Percentiles rank a stretch among this genome's conserved stretches.
Conservation (phyloP, 2,888 invertebrate species). For the Pristionchus japonicus region DNA sequence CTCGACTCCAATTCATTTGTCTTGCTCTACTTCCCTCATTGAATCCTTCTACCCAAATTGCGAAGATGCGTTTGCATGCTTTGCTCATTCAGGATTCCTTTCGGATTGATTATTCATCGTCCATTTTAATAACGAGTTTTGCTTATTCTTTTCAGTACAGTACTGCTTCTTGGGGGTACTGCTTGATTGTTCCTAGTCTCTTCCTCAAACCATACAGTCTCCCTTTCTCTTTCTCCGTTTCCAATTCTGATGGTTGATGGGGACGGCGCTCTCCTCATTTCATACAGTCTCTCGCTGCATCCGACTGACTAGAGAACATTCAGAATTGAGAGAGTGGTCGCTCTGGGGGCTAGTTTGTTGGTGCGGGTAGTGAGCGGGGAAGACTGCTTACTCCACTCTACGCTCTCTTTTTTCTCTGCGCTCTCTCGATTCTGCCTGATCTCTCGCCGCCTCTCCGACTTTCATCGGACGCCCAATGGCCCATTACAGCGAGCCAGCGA, state of each 20-base stretch:
- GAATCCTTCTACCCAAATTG: not conserved
- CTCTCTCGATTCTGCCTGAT: not conserved
- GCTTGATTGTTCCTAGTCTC: not conserved
- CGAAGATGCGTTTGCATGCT: not conserved
- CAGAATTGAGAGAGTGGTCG: not conserved
- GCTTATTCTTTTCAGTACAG: not conserved
- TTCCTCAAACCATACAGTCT: not conserved
- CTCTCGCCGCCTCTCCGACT: constrained; percentile 16
- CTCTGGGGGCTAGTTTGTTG: constrained; percentile 28
- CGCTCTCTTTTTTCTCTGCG: constrained; percentile 18
- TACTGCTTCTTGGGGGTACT: not conserved
- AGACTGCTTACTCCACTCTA: constrained; percentile 16
- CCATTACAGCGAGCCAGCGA: not conserved
- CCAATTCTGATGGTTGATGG: constrained; percentile 24
- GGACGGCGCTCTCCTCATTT: not conserved
- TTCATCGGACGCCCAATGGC: constrained; percentile 26
- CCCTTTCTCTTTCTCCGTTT: not conserved
- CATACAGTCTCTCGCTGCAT: not conserved
- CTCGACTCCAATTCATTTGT: not conserved
- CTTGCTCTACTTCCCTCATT: not conserved
- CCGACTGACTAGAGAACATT: not conserved
- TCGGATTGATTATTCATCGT: not conserved
- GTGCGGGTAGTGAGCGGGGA: not conserved
- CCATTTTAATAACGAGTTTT: not conserved
- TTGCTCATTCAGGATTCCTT: not conserved